A percentile compares a stretch with the other conserved stretches of the same genome.
These are phyloP conservation scores for Sycophila texana DNA, from an alignment of 2,888 invertebrate genomes.

Conservation along the genomic window DNA sequence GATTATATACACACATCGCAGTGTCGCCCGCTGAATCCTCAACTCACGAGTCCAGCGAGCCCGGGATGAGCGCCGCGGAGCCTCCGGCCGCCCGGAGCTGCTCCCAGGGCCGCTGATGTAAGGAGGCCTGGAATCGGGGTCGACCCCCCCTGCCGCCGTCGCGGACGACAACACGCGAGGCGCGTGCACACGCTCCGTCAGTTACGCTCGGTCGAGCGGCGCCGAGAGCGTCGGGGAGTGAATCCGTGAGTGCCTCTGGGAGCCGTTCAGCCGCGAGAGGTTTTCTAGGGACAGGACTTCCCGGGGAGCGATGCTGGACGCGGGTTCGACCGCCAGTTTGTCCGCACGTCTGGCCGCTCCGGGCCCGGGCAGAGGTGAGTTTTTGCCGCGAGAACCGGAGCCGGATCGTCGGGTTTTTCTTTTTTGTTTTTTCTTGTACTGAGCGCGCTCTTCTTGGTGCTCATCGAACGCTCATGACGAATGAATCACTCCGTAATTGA, in stretches of 20 bases:
- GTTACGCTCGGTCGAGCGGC: conserved; percentile 20
- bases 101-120: too few relatives aligned
- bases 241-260: not conserved
- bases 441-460: not conserved
- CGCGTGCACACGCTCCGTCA: not conserved
- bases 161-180: not conserved
- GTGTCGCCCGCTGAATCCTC: not conserved
- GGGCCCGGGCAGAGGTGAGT: conserved; percentile 44
- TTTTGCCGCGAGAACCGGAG: not conserved
- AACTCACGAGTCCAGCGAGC: not conserved
- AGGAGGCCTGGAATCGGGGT: too few relatives aligned
- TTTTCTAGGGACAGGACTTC: not conserved
- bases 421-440: not conserved
- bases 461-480: conserved; percentile 1
- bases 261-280: not conserved
- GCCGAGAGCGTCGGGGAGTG: not conserved
- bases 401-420: conserved; percentile 18
- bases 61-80: not conserved
- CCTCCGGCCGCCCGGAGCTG: too few relatives aligned
- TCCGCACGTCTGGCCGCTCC: conserved; percentile 35
- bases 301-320: conserved; percentile 23
- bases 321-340: conserved; percentile 1
- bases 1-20: not conserved
- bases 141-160: not conserved
- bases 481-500: conserved; percentile 41